Conservation (phyloP, 2,797 vertebrate species). For the Alca torda region DNA sequence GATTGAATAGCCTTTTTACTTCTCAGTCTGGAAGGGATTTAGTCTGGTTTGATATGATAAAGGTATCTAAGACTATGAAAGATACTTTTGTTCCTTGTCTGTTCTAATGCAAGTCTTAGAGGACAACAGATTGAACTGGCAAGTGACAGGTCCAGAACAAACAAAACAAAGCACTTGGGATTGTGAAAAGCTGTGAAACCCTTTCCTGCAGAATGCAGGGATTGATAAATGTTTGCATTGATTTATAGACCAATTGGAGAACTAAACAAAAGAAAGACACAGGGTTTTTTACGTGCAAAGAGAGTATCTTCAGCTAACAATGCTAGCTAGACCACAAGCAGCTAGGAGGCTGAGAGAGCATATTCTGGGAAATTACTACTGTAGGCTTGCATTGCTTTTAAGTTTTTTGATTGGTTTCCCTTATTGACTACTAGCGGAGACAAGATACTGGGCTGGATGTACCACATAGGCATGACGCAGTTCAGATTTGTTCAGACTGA, state of each 20-base stretch:
- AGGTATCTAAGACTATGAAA: background rate
- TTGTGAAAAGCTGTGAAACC: background rate
- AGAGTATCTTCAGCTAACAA: background rate
- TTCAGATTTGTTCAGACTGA: background rate
- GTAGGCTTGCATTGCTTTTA: background rate
- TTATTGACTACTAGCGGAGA: background rate
- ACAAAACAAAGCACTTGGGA: background rate
- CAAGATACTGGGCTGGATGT: background rate
- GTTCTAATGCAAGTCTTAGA: background rate
- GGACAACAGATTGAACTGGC: background rate
- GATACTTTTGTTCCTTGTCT: background rate
- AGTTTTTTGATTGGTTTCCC: background rate
- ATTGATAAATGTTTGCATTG: background rate
- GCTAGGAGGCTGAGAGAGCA: background rate
- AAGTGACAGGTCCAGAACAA: background rate
- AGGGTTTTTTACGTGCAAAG: rapidly evolving
- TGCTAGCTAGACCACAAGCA: background rate
- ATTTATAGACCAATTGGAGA: background rate
- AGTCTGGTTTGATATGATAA: background rate
- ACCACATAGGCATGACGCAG: background rate
- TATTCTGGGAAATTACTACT: background rate
- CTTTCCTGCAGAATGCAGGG: background rate
- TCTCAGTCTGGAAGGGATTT: background rate
- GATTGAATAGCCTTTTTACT: background rate
- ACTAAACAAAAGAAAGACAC: background rate